Evolutionary conservation across 2,797 vertebrate species (phyloP).

Genomic region (Poeciliopsis infans): DNA sequence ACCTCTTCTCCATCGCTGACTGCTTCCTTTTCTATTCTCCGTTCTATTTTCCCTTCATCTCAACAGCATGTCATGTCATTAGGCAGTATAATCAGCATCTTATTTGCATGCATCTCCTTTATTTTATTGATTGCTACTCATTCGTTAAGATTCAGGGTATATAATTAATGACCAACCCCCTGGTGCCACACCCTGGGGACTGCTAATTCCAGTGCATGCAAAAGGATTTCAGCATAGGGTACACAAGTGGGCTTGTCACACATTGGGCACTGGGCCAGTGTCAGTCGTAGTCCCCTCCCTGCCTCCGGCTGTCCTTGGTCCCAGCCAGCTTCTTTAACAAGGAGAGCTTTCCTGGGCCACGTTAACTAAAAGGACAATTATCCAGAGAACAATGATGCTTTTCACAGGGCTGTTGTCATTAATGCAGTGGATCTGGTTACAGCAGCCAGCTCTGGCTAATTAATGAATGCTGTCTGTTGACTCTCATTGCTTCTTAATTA

Average conservation of each 20-base stretch:
- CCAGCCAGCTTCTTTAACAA: slow-evolving; percentile 83
- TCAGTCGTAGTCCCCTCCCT: slow-evolving; percentile 72
- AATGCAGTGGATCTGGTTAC: slow-evolving; percentile 87
- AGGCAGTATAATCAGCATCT: slow-evolving; percentile 83
- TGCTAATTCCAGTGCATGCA: slow-evolving; percentile 83
- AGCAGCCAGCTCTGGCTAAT: slow-evolving; percentile 85
- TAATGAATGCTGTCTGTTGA: slow-evolving; percentile 84
- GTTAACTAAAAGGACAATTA: slow-evolving; percentile 91
- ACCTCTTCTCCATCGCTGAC: slow-evolving; percentile 6
- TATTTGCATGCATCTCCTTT: slow-evolving; percentile 88
- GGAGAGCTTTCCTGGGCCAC: slow-evolving; percentile 79
- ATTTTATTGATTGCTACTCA: slow-evolving; percentile 86
- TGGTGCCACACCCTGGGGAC: slow-evolving; percentile 81
- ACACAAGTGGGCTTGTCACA: slow-evolving; percentile 85
- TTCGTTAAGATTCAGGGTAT: slow-evolving; percentile 86
- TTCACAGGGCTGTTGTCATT: slow-evolving; percentile 87
- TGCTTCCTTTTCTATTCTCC: slow-evolving; percentile 38
- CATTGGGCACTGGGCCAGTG: slow-evolving; percentile 83
- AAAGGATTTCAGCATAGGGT: slow-evolving; percentile 83
- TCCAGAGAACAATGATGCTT: slow-evolving; percentile 88
- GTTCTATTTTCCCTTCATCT: slow-evolving; percentile 38
- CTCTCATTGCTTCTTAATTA: slow-evolving; percentile 86
- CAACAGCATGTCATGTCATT: slow-evolving; percentile 80
- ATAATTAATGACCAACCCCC: slow-evolving; percentile 85
- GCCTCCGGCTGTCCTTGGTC: slow-evolving; percentile 83